These are phyloP conservation scores for Miltochrista miniata DNA, from an alignment of 2,888 invertebrate species.

Conservation along the genomic window DNA sequence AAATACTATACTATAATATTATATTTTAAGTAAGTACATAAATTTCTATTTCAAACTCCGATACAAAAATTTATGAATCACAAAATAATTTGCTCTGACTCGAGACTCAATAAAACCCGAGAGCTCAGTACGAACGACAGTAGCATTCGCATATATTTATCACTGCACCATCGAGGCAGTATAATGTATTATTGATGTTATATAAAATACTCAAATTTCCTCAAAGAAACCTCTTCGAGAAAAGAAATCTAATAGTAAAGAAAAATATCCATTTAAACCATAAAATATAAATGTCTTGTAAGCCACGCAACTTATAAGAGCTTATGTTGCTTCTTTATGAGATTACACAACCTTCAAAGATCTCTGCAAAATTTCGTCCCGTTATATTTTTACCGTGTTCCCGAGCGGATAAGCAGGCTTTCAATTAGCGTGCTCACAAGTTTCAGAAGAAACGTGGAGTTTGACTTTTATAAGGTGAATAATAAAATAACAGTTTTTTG, in stretches of 20 bases:
- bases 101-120: too few species aligned
- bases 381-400: conserved; percentile 38
- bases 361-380: conserved; percentile 39
- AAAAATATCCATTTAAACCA: neutral
- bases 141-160: too few species aligned
- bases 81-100: too few species aligned
- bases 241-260: neutral
- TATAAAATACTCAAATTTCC: neutral
- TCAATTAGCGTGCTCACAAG: conserved; percentile 44
- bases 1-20: too few species aligned
- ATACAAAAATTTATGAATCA: too few species aligned
- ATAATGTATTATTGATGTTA: too few species aligned
- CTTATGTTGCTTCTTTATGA: conserved; percentile 35
- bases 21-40: too few species aligned
- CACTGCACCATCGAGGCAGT: too few species aligned
- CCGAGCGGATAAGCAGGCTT: conserved; percentile 41
- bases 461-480: conserved; percentile 9
- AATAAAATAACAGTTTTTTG: neutral
- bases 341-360: conserved; percentile 43
- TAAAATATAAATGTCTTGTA: conserved; percentile 16
- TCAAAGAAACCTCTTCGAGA: neutral
- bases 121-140: too few species aligned
- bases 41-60: too few species aligned
- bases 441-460: conserved; percentile 34
- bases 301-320: conserved; percentile 38